Base-by-base conservation (phyloP, 1,140 invertebrate genomes). In the Kradibia gibbosae region DNA sequence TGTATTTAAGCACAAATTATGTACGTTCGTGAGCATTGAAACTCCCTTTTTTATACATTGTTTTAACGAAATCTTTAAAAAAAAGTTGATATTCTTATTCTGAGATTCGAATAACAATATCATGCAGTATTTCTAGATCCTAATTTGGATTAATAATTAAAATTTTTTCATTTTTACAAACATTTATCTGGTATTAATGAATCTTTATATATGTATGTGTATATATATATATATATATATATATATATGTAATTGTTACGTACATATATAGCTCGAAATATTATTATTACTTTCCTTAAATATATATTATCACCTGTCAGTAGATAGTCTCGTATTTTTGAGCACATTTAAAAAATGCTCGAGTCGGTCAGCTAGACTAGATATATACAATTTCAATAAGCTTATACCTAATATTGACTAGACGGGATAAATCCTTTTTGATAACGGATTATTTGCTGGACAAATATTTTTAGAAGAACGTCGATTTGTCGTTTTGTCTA, bases 371-470 rank as follows among this genome's bases (percentile, higher is more conserved):
- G 17, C 34, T 77, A n/a, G 36, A 67, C n/a, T 75, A 81, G 74
- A 81, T 88, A 89, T 89, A 79, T 89, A 88, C 88, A 89, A 85
- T 86, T 88, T 82, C 39, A 36, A 75, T 81, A 28, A 48, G 28
- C 76, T 82, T 84, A 84, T 87, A 89, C 76, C 87, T 91, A 91
- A 90, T 91, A 91, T 91, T 91, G 90, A 91, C 90, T 91, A 91
- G 88, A 90, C 86, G 90, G 90, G 90, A 90, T 42, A 2, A 55
- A 8, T 36, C 76, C 76, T 79, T 73, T 78, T n/a, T 55, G n/a
- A 8, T 74, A 70, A 78, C 76, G 55, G 57, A 25, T 28, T 1
- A 28, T 39, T 76, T 62, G 10, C 57, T 20, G 0, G 7, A 72
- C 22, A 17, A 22, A 50, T 22, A 42, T n/a, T n/a, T n/a, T 39